These are phyloP conservation scores for Lepus townsendii DNA, from an alignment of 2,797 vertebrate genomes.

Conservation along the genomic window DNA sequence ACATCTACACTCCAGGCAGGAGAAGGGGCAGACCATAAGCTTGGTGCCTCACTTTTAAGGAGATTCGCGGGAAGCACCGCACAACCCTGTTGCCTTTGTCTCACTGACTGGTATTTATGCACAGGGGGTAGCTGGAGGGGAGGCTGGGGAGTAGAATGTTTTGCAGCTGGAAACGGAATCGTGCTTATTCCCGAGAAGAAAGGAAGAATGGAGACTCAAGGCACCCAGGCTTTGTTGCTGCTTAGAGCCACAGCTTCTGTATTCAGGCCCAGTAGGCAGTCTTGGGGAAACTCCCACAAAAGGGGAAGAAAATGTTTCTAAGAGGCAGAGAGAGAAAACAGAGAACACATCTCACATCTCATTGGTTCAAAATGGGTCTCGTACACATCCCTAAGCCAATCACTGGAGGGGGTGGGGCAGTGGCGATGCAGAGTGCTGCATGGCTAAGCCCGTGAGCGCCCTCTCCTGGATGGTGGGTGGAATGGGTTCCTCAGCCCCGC, in stretches of 20 bases:
- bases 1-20: not conserved
- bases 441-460: not conserved
- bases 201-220: constrained; percentile 1
- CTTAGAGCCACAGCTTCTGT: not conserved
- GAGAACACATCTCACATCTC: not conserved
- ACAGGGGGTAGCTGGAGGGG: not conserved
- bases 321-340: not conserved
- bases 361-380: not conserved
- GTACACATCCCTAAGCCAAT: not conserved
- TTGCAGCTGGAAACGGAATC: not conserved
- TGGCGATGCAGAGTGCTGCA: not conserved
- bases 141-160: not conserved
- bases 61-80: not conserved
- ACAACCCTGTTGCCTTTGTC: not conserved
- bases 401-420: not conserved
- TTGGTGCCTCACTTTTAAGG: not conserved
- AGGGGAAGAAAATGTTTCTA: not conserved
- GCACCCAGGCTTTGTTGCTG: not conserved
- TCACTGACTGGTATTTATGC: not conserved
- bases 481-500: not conserved
- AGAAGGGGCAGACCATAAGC: not conserved
- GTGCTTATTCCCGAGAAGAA: not conserved
- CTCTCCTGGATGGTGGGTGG: not conserved
- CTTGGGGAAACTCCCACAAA: not conserved
- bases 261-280: not conserved